Percentiles rank a stretch among this genome's conserved stretches.
phyloP scores from a whole-genome alignment of 2,113 vertebrate genomes.

The Erinaceus europaeus region DNA sequence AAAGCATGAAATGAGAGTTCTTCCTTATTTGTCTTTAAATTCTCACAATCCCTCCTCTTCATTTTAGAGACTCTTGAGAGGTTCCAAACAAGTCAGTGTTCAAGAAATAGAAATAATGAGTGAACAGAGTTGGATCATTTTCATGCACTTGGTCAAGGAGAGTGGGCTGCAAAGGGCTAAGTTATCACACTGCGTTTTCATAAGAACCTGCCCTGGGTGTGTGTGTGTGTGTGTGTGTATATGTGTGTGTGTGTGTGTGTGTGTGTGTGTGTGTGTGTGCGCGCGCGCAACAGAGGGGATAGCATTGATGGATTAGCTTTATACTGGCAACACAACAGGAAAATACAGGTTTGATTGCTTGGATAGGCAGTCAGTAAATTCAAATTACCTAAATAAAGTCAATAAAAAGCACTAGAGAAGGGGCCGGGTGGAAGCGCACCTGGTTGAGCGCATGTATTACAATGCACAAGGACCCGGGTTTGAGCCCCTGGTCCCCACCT shows the following conservation, averaged over 20 bases:
- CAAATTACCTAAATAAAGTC: not conserved
- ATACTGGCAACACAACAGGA: not conserved
- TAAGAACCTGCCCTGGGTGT: too few species aligned
- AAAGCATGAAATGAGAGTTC: not conserved
- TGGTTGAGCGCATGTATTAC: too few species aligned
- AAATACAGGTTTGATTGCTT: too few species aligned
- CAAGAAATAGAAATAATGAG: not conserved
- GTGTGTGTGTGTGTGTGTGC: too few species aligned
- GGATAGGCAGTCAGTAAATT: too few species aligned
- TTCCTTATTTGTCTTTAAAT: not conserved
- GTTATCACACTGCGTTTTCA: not conserved
- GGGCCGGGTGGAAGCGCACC: too few species aligned
- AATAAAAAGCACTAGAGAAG: not conserved
- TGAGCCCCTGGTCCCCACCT: too few species aligned
- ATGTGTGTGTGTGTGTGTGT: too few species aligned
- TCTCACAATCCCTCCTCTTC: not conserved
- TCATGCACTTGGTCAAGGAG: not conserved
- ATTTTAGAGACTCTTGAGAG: not conserved
- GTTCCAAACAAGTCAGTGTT: not conserved
- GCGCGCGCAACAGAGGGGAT: too few species aligned
- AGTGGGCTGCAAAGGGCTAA: not conserved
- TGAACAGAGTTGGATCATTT: not conserved
- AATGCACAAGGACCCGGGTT: too few species aligned
- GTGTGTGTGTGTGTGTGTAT: too few species aligned
- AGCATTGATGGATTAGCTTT: not conserved